phyloP scores from a whole-genome alignment of 2,113 vertebrate genomes.

The Peromyscus californicus region DNA sequence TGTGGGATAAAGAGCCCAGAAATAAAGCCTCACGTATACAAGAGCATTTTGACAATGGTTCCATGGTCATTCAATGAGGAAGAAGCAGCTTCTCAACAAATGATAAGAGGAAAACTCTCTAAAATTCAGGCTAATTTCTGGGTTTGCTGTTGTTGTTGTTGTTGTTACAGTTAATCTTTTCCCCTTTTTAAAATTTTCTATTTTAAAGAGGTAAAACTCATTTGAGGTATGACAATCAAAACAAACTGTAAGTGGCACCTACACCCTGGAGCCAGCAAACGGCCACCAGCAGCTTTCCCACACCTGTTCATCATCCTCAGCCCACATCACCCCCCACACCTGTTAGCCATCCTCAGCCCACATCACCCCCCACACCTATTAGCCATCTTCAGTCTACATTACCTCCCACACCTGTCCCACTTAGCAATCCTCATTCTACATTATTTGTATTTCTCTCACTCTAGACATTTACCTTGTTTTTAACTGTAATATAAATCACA shows the following conservation, averaged over 20 bases:
- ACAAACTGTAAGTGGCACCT: background rate
- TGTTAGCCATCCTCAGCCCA: background rate
- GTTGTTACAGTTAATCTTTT: background rate
- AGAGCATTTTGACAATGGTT: background rate
- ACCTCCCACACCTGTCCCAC: background rate
- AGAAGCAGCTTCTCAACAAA: background rate
- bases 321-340: too few species aligned
- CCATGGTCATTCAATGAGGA: background rate
- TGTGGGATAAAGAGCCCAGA: background rate
- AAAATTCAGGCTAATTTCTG: background rate
- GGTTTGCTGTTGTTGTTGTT: background rate
- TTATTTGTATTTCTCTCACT: background rate
- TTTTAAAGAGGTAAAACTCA: background rate
- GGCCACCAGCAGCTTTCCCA: background rate
- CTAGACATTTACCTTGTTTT: background rate
- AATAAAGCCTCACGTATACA: background rate
- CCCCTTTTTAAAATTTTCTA: background rate
- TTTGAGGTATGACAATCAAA: background rate
- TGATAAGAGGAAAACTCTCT: background rate
- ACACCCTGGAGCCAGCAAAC: background rate
- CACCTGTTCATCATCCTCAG: background rate
- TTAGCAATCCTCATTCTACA: background rate
- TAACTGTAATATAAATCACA: background rate
- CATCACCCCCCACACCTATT: background rate
- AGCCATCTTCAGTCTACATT: background rate